Conservation (phyloP, 2,797 vertebrate genomes). For the Tinamus major region DNA sequence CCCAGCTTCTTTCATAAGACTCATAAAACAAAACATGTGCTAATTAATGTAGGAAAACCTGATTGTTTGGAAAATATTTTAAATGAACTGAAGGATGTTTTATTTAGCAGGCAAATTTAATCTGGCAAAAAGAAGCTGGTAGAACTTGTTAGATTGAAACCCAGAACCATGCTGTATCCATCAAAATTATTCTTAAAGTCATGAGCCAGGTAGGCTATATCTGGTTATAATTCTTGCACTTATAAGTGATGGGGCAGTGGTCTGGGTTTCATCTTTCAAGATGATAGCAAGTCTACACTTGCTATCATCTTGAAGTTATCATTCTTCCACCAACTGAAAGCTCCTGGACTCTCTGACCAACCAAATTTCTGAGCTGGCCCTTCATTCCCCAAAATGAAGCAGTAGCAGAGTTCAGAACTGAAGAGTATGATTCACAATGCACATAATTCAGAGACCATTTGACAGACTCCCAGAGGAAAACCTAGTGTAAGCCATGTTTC, state of each 20-base stretch:
- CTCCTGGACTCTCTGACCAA: neutral
- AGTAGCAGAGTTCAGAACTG: neutral
- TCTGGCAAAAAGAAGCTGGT: constrained; percentile 6
- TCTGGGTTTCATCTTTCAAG: constrained; percentile 22
- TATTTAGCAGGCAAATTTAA: constrained; percentile 36
- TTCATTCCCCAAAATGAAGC: neutral
- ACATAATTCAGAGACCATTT: neutral
- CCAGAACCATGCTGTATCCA: neutral
- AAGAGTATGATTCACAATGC: neutral
- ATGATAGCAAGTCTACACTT: constrained; percentile 1
- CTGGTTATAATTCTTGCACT: constrained; percentile 38
- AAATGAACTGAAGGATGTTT: neutral
- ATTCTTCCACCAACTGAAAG: neutral
- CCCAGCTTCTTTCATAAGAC: constrained; percentile 33
- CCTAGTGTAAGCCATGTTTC: neutral
- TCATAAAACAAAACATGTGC: constrained; percentile 42
- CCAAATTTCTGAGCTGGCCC: neutral
- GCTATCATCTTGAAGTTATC: too few relatives aligned
- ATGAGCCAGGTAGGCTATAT: constrained; percentile 21
- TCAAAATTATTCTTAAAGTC: constrained; percentile 60
- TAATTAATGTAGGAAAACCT: constrained; percentile 50
- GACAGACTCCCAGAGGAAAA: neutral
- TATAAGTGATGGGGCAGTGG: neutral
- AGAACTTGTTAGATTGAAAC: constrained; percentile 18
- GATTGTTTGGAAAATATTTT: constrained; percentile 12